Percentiles rank a stretch among this genome's conserved stretches.
Evolutionary conservation across 2,888 invertebrate species (phyloP).

Genomic region (Lochmaea crataegi): DNA sequence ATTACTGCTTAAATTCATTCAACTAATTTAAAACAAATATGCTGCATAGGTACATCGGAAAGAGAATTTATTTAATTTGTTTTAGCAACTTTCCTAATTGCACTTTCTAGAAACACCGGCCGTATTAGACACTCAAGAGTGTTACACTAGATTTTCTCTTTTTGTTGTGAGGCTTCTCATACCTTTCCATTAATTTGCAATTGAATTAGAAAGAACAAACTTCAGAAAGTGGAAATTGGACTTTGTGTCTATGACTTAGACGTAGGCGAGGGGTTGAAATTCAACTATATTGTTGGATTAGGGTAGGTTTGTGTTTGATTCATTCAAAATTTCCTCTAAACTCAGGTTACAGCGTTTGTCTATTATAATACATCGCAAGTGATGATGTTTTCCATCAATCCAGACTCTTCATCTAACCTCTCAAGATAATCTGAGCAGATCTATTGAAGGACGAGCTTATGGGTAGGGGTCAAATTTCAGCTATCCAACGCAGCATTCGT

Average conservation of each 20-base stretch:
- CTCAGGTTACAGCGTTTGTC: too few relatives aligned
- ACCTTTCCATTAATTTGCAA: constrained; percentile 35
- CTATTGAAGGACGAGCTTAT: too few relatives aligned
- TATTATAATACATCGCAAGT: too few relatives aligned
- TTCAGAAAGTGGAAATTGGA: constrained; percentile 9
- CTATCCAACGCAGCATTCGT: too few relatives aligned
- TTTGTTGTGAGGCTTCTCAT: background rate
- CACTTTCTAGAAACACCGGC: background rate
- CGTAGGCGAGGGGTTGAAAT: background rate
- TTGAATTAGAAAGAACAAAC: constrained; percentile 28
- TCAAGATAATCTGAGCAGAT: too few relatives aligned
- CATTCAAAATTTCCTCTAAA: too few relatives aligned
- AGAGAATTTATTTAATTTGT: background rate
- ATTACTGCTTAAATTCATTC: background rate
- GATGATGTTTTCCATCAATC: too few relatives aligned
- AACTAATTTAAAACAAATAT: background rate
- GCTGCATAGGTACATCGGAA: background rate
- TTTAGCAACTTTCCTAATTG: constrained; percentile 8
- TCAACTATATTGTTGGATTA: background rate
- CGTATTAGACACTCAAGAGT: constrained; percentile 14
- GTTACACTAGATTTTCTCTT: background rate
- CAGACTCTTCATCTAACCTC: too few relatives aligned
- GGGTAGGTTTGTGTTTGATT: too few relatives aligned
- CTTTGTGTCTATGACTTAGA: background rate
- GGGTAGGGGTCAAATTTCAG: too few relatives aligned